Base-by-base conservation (phyloP, 2,113 vertebrate genomes). In the Serinus canaria region DNA sequence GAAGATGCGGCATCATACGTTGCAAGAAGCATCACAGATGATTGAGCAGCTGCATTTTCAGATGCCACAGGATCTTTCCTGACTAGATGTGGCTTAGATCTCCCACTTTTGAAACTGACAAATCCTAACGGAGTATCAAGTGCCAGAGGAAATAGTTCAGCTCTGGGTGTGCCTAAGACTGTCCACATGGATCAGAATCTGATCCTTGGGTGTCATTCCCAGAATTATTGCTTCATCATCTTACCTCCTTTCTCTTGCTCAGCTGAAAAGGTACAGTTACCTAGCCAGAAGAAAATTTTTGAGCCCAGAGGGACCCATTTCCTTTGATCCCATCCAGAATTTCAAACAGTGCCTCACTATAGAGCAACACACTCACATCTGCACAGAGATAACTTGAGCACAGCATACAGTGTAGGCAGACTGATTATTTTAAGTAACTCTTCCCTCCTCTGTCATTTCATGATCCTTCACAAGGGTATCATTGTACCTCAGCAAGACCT, bases 1-100 rank as follows among this genome's bases (percentile, higher is more conserved):
- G 79, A 88, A 77, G 11, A 27, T 24, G 55, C 0, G 0, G 30
- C 33, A 90, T 68, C 16, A 31, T 11, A 77, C 7, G 21, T 6
- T 52, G 27, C 28, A 47, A 79, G 63, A 67, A 89, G 22, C 20
- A 59, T 37, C 2, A 6, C 35, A 49, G 0, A 0, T 20, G 11
- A 39, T 6, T 18, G 30, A 84, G 35, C 3, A 89, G 20, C 18
- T 63, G 14, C 9, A 9, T 84, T 87, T 79, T 39, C 53, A 89
- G 18, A 35, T 6, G 3, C 35, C 47, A 64, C 11, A 18, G 21
- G 15, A 67, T 72, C 25, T 70, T 55, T 53, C 60, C 33, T 33
- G 28, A 37, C 4, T 18, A 52, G n/a, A 35, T 28, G 22, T 75
- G 13, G 4, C 41, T 87, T 75, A 60, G 21, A 63, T 64, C 52